Base-by-base conservation (phyloP, 2,113 vertebrate species). In the Trochalopteron elliotii region DNA sequence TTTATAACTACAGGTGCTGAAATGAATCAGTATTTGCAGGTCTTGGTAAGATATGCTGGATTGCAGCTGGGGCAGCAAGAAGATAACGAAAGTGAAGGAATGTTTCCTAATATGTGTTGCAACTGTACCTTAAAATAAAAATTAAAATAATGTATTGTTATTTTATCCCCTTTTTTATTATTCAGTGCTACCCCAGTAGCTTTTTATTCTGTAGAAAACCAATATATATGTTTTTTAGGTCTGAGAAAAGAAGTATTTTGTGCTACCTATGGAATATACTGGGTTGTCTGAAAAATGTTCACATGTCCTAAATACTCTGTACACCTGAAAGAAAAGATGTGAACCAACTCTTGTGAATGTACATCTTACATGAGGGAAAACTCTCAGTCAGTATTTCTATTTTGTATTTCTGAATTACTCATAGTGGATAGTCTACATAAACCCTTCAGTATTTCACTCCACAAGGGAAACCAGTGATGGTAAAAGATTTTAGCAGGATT, bases 381-480 rank as follows among this genome's bases (percentile, higher is more conserved):
- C 6, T 35, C 28, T 52, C 5, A 14, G 24, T 28, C 0, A 2
- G 5, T 42, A 7, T 10, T 60, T 55, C 40, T 49, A n/a, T 16
- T 69, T 42, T 60, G 15, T 76, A 6, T 57, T 88, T 83, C 39
- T 86, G 47, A 47, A 37, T 25, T 77, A 20, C 14, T 86, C 3
- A 11, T 31, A 10, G 5, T 16, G 13, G 27, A 50, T 83, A 7
- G 50, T 35, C 12, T n/a, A 1, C 33, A 10, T 11, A 37, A 79
- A 30, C 16, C 6, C 22, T 31, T 65, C 0, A 21, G 4, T n/a
- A 25, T 49, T 75, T 40, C 37, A 57, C 24, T 37, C 74, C 1
- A 0, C 0, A 0, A 67, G 50, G 64, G 30, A 49, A 79, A 35
- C 71, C 3, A 28, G 7, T 27, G 65, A 12, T 40, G 30, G 25